Evolutionary conservation across 2,888 invertebrate species (phyloP), one percentile per base, ranked within the genome.

Genomic region (Dusona sp.): DNA sequence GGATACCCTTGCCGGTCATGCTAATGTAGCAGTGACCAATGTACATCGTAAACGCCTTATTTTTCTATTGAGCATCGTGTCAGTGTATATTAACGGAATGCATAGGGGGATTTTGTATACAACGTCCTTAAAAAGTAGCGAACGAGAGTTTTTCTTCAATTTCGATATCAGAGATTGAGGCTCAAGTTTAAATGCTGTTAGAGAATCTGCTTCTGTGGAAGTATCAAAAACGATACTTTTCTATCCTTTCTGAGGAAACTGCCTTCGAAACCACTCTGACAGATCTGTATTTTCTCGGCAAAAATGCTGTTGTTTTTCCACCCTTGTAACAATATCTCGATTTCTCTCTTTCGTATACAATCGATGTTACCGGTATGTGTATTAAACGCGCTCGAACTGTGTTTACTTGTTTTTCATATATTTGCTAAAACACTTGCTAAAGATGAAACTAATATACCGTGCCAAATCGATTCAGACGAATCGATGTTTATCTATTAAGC

Each of bases 401-500:
- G 48, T 19, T 48, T 48, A 48, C 19, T 48, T 19, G 16, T 48
- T 3, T 16, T 19, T 3, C 19, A 3, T 48, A 19, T 16, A 16
- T 13, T 48, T 16, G 16, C 6, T 19, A 3, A 19, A 16, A 48
- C 19, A 9, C 19, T 48, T 16, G 19, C 19, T 9, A 19, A 2
- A 48, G 48, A 19, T 19, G 4, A 33, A n/a, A 22, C 19, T 29
- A 42, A 42, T 22, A 29, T 11, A 77, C 11, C 19, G n/a, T 36
- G 9, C 13, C 8, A 22, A 57, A 29, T 48, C 29, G 19, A 33
- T 64, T 45, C 25, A 48, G 45, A 33, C 64, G n/a, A 65, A 65
- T 64, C 64, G 75, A 77, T 77, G 48, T 42, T 38, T 61, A 38
- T 57, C 54, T n/a, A 57, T 74, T 57, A n/a, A 38, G 45, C 67